Evolutionary conservation across 1,140 invertebrate species (phyloP), one percentile per base, ranked within the genome.

Genomic region (Drosophila bocqueti): DNA sequence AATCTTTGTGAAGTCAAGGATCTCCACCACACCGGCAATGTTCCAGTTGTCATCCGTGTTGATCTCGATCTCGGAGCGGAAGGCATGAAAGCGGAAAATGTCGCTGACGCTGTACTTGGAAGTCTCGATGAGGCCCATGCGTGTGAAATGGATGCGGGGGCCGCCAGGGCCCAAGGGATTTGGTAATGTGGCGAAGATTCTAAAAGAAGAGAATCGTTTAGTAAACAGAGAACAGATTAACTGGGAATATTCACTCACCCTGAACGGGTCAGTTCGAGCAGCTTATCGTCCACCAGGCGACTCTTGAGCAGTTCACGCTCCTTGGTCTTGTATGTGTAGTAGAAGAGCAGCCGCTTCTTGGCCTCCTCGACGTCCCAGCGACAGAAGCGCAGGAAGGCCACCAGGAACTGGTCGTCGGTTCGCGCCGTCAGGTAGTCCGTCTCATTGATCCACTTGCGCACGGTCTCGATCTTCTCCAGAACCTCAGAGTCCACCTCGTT

Each of bases 351-450:
- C 77, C 95, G 95, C 75, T 94, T 93, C 85, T 96, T 95, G n/a
- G 94, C 94, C 68, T 93, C 93, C 81, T 96, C 95, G 63, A 96
- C 81, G 79, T 95, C 95, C 92, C 95, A 96, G 90, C 95, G 96
- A 72, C 94, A 95, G 52, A 95, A 95, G 13, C 96, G 93, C 45
- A 96, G 92, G 85, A 96, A 95, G 66, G 93, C 94, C 21, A 95
- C 80, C 43, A 96, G 76, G 90, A 95, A 95, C 89, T 95, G 94
- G 81, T 96, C 95, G 79, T 95, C 95, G 92, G 79, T 91, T 4
- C 92, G 81, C 11, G 92, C 82, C 43, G 65, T 52, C 26, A 96
- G 91, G 87, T 96, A 95, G 1, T 94, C 94, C 69, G 95, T 95
- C 81, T 96, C 94, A 13, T 93, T 79, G 26, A 96, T 93, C 95